Evolutionary conservation across 2,888 invertebrate species (phyloP).

Genomic region (Rotaria macrura): DNA sequence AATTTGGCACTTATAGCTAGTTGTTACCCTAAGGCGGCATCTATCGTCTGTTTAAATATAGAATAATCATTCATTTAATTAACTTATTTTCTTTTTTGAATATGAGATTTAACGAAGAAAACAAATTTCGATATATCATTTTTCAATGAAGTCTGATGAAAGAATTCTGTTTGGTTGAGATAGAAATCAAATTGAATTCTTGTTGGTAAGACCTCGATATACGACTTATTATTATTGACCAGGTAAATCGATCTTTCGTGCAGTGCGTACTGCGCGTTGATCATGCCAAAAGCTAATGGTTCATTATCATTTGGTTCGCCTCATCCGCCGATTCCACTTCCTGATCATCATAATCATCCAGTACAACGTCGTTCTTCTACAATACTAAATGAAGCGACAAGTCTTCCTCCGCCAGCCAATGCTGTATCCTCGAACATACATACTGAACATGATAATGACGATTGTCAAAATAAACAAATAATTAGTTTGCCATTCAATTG

Average conservation of each 20-base stretch:
- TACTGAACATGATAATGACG: neutral
- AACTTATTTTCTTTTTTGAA: neutral
- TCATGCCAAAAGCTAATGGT: neutral
- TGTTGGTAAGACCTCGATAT: neutral
- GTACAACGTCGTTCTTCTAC: neutral
- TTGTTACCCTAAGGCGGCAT: no score
- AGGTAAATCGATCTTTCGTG: neutral
- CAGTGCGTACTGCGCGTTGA: neutral
- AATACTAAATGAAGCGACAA: neutral
- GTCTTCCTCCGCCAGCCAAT: neutral
- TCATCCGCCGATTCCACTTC: neutral
- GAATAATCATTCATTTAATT: neutral
- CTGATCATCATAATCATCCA: conserved; percentile 8
- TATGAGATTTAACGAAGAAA: neutral
- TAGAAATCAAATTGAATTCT: neutral
- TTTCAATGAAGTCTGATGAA: neutral
- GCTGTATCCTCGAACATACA: neutral
- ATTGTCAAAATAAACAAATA: conserved; percentile 4
- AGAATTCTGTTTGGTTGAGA: neutral
- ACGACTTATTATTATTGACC: neutral
- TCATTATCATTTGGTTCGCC: neutral
- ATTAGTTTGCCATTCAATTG: conserved; percentile 12
- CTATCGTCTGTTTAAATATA: no score
- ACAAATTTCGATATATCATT: neutral
- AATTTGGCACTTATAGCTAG: no score